Conservation (phyloP, 2,797 vertebrate species). For the Hoplostethus mediterraneus region DNA sequence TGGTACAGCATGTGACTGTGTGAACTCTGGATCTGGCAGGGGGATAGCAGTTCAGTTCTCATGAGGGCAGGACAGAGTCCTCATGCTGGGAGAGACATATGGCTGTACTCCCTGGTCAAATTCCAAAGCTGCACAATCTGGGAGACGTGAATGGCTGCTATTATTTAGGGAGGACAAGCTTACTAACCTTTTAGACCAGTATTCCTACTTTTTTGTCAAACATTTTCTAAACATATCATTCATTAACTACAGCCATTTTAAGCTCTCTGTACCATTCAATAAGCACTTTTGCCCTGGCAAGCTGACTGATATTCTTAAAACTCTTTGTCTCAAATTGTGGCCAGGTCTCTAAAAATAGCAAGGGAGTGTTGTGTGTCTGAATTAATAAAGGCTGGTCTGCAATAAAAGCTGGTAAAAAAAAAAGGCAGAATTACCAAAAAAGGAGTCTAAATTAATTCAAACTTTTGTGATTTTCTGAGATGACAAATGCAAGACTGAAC, state of each 20-base stretch:
- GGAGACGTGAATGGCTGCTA: slow-evolving; percentile 33
- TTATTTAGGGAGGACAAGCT: slow-evolving; percentile 17
- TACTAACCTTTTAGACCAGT: background rate
- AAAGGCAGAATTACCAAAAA: too few species aligned
- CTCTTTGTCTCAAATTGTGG: too few species aligned
- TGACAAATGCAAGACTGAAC: too few species aligned
- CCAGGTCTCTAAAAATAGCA: too few species aligned
- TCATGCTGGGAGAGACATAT: slow-evolving; percentile 60
- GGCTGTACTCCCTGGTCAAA: slow-evolving; percentile 47
- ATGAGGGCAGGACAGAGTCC: slow-evolving; percentile 41
- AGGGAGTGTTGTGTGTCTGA: too few species aligned
- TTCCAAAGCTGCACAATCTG: slow-evolving; percentile 34
- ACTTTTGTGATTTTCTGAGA: too few species aligned
- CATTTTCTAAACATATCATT: background rate
- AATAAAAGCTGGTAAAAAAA: too few species aligned
- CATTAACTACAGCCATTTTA: background rate
- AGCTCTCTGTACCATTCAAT: background rate
- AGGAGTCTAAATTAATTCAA: too few species aligned
- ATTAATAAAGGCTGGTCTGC: too few species aligned
- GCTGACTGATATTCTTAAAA: background rate
- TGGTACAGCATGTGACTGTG: slow-evolving; percentile 29
- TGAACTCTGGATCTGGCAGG: slow-evolving; percentile 51
- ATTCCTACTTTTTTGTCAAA: background rate
- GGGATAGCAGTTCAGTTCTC: slow-evolving; percentile 37
- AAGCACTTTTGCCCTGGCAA: background rate